Evolutionary conservation across 1,140 invertebrate species (phyloP).

Genomic region (Pogonomyrmex barbatus): DNA sequence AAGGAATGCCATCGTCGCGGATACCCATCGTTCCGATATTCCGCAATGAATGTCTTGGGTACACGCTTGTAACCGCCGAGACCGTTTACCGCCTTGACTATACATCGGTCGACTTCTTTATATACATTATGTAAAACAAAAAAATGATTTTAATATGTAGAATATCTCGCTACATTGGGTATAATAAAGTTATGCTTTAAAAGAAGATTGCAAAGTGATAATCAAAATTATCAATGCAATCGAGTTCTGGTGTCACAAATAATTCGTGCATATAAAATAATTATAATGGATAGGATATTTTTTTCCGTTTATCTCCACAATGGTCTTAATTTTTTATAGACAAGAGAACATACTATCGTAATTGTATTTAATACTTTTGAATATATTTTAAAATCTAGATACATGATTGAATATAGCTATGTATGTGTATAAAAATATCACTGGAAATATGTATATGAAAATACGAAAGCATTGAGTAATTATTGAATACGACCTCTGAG

Average conservation of each 20-base stretch:
- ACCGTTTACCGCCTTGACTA: not conserved
- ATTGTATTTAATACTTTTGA: not conserved
- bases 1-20: conserved; percentile 33
- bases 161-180: not conserved
- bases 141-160: not conserved
- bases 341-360: not conserved
- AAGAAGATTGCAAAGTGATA: not conserved
- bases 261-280: not conserved
- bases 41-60: conserved; percentile 29
- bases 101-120: too few relatives aligned
- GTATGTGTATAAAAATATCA: not conserved
- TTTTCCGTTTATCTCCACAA: not conserved
- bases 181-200: not conserved
- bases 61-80: not conserved
- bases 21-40: conserved; percentile 41
- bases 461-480: not conserved
- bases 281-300: not conserved
- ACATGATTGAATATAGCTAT: not conserved
- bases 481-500: not conserved
- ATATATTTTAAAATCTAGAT: not conserved
- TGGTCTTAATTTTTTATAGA: not conserved
- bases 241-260: not conserved
- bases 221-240: not conserved
- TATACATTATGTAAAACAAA: not conserved
- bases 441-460: conserved; percentile 2